Conservation (phyloP, 2,797 vertebrate species). For the Threskiornis aethiopicus region DNA sequence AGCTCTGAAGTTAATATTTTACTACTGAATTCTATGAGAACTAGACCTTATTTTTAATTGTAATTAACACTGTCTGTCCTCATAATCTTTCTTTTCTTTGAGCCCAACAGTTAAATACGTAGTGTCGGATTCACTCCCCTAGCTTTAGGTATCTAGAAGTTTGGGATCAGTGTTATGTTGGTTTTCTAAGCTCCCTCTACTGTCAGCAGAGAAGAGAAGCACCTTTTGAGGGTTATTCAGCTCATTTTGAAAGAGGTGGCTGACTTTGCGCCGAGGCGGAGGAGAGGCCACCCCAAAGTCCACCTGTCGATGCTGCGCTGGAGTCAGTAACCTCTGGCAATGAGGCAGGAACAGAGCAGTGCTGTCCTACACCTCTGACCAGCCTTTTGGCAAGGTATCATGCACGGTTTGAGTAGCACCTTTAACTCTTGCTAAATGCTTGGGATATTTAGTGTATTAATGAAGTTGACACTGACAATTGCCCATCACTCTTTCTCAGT, state of each 20-base stretch:
- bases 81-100: not conserved
- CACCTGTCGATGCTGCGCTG: not conserved
- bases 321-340: not conserved
- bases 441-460: not conserved
- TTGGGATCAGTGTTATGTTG: not conserved
- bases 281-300: not conserved
- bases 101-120: not conserved
- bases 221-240: not conserved
- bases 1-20: not conserved
- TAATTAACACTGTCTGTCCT: not conserved
- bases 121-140: not conserved
- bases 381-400: not conserved
- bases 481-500: not conserved
- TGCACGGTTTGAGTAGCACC: not conserved
- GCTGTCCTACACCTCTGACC: not conserved
- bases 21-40: not conserved
- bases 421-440: not conserved
- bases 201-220: not conserved
- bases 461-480: not conserved
- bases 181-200: conserved; percentile 35
- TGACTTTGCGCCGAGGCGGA: fast-evolving
- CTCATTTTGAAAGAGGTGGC: not conserved
- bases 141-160: not conserved
- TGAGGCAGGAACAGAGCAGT: not conserved
- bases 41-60: not conserved